phyloP scores from a whole-genome alignment of 2,113 vertebrate genomes.

The Mugil cephalus region DNA sequence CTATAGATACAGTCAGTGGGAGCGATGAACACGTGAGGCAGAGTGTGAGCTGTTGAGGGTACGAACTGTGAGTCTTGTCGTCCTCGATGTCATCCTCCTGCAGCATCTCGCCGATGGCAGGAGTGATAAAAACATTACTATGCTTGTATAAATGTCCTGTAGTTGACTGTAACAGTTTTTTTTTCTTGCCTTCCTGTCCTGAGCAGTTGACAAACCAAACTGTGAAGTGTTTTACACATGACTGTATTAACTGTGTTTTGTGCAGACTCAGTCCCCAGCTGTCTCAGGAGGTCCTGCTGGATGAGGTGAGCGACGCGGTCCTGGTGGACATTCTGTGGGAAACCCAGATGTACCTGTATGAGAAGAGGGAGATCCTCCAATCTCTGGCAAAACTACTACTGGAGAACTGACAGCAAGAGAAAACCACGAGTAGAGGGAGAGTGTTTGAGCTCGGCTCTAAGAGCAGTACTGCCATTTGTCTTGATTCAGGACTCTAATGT shows the following conservation, averaged over 20 bases:
- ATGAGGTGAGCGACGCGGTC: slow-evolving; percentile 89
- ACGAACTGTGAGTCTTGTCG: no score
- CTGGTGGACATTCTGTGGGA: slow-evolving; percentile 96
- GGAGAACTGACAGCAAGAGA: slow-evolving; percentile 33
- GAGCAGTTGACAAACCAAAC: no score
- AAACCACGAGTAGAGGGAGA: not conserved
- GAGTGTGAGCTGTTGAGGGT: no score
- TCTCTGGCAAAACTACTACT: slow-evolving; percentile 84
- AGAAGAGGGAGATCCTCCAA: slow-evolving; percentile 88
- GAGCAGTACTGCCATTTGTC: not conserved
- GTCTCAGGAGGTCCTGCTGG: slow-evolving; percentile 91
- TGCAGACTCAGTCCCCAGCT: slow-evolving; percentile 92
- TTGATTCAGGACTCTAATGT: not conserved
- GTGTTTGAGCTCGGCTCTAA: not conserved
- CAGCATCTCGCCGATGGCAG: no score
- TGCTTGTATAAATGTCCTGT: no score
- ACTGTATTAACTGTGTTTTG: not conserved
- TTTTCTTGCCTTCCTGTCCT: no score
- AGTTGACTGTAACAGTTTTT: no score
- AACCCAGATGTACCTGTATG: slow-evolving; percentile 95
- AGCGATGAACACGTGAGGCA: no score
- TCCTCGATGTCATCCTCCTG: no score
- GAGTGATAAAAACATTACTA: no score
- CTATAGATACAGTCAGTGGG: no score
- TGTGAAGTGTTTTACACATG: not conserved